Base-by-base conservation (phyloP, 2,797 vertebrate species). In the Mus caroli region DNA sequence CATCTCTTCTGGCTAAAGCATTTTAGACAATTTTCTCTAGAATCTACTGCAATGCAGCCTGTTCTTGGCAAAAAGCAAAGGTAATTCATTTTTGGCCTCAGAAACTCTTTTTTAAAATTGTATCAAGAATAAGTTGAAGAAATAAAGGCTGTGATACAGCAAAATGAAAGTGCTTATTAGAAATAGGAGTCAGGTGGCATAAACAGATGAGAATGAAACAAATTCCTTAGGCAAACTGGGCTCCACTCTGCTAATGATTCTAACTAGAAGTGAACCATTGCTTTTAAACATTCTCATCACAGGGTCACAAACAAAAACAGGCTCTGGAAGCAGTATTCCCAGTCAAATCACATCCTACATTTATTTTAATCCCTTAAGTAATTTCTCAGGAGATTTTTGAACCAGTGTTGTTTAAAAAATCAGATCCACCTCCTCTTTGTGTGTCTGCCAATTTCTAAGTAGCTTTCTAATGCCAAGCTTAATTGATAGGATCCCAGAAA, bases 31-130 rank as follows among this genome's bases (percentile, higher is more conserved):
- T 46, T 96, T 93, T 94, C n/a, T 91, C 76, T 46, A 77, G n/a
- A 92, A 91, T 31, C 60, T 90, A 88, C 91, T 87, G 76, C 83
- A 97, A 31, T 92, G 89, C 73, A 96, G 79, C 11, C 26, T 94
- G 88, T 77, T 82, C 73, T 94, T 92, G 89, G 95, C 76, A 92
- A 96, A 91, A 83, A 43, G 3, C 6, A 87, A 95, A 89, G 26
- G 34, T 34, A 88, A 96, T 96, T 94, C 71, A 94, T 94, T 94
- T 97, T 34, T 91, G n/a, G 75, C 64, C 92, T 95, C 73, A 89
- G 77, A 94, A 89, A 76, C 54, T 80, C 5, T 31, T 31, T 62
- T 96, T 54, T 46, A 94, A 94, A 85, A 91, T 52, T 64, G 7
- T 82, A 76, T 92, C 64, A 95, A 91, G 94, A 93, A 92, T 86